Base-by-base conservation (phyloP, 2,113 vertebrate genomes). In the Solenodon paradoxus region DNA sequence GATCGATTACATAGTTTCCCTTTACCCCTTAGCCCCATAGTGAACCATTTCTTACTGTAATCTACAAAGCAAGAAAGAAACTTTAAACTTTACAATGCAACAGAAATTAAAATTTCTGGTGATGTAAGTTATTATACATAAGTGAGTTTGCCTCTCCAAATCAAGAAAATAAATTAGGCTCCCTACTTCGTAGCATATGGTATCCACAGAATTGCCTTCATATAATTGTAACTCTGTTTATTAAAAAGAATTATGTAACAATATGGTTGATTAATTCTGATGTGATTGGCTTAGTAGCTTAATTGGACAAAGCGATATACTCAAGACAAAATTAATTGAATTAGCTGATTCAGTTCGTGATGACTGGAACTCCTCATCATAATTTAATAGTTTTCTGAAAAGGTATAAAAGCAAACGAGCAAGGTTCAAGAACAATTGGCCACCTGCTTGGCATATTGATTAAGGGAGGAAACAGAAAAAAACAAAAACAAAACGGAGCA, bases 181-280 rank as follows among this genome's bases (percentile, higher is more conserved):
- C 94, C 97, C 96, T 98, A 93, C 95, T 98, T 97, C 96, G 97
- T 93, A 98, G 97, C 98, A 99, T 98, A 98, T 99, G 98, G 98
- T 95, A 98, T 97, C 96, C 97, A 98, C 97, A 97, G 81, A 98
- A 98, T 96, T 93, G 92, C 95, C 97, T 98, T 98, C 97, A 92
- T 96, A 93, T 98, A 98, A 98, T 97, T 98, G 97, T 97, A 98
- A 98, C 90, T 98, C 96, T 97, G 96, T 98, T 98, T 99, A 98
- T 98, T 98, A 97, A 96, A 97, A 97, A 97, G 96, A 98, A 97
- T 98, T 98, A 98, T 98, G 97, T 98, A 98, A 98, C 97, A 98
- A 95, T 97, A 97, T 97, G 98, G 92, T 98, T 98, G 98, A 98
- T 98, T 98, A 98, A 98, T 97, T 98, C 97, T 96, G 96, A 98